phyloP scores from a whole-genome alignment of 2,888 invertebrate species.

The Oscheius myriophilus region DNA sequence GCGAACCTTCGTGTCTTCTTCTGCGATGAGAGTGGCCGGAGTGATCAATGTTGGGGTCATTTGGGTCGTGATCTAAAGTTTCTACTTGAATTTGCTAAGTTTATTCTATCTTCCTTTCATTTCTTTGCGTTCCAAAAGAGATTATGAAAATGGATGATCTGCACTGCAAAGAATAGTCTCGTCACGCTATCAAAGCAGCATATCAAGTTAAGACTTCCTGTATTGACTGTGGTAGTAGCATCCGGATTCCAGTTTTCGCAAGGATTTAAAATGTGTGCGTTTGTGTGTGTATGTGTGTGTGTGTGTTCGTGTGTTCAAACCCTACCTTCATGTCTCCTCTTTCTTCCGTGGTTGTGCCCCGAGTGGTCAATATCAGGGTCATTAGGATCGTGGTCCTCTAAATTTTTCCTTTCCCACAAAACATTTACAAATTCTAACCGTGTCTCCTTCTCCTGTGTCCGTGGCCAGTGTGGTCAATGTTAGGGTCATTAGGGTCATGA shows the following conservation, averaged over 20 bases:
- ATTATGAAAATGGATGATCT: neutral
- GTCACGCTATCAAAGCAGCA: neutral
- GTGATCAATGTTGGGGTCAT: slow-evolving; percentile 45
- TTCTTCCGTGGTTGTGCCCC: slow-evolving; percentile 39
- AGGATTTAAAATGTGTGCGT: too few species aligned
- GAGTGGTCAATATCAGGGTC: slow-evolving; percentile 42
- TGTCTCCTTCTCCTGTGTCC: neutral
- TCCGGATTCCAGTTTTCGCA: too few species aligned
- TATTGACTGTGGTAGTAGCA: too few species aligned
- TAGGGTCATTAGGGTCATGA: slow-evolving; percentile 32
- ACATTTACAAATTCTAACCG: neutral
- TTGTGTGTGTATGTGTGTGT: too few species aligned
- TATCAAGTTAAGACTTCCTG: too few species aligned
- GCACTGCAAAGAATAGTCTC: neutral
- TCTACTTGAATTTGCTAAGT: neutral
- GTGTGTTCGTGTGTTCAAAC: too few species aligned
- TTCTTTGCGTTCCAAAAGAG: too few species aligned
- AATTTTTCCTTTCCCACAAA: neutral
- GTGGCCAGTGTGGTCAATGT: slow-evolving; percentile 43
- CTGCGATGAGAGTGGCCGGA: slow-evolving; percentile 43
- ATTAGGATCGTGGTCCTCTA: slow-evolving; percentile 32
- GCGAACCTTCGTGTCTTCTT: slow-evolving; percentile 21
- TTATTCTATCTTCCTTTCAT: neutral
- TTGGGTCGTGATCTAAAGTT: slow-evolving; percentile 36
- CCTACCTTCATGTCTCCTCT: slow-evolving; percentile 11